Percentiles rank a stretch among this genome's conserved stretches.
Evolutionary conservation across 2,113 vertebrate species (phyloP).

Genomic region (Percopsis transmontana): DNA sequence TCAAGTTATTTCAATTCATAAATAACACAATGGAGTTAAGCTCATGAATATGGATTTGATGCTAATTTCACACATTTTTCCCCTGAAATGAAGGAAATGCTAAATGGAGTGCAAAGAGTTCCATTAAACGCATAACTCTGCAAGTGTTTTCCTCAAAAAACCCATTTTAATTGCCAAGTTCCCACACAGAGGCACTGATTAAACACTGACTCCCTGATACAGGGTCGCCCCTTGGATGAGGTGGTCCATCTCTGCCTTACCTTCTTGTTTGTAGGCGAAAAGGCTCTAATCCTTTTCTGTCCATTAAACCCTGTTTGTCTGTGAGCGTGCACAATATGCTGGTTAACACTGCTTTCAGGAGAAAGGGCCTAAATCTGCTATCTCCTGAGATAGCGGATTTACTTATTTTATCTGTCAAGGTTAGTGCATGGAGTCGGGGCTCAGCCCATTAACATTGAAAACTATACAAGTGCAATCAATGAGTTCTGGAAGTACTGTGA

Average conservation of each 20-base stretch:
- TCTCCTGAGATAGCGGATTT: slow-evolving; percentile 14
- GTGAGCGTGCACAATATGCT: background rate
- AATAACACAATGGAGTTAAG: background rate
- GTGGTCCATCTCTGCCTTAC: background rate
- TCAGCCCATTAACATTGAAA: background rate
- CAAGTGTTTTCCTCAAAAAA: background rate
- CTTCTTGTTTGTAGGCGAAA: slow-evolving; percentile 2
- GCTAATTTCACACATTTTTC: background rate
- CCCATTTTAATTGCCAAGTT: background rate
- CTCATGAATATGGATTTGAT: background rate
- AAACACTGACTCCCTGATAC: slow-evolving; percentile 17
- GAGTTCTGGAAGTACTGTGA: background rate
- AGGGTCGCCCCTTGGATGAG: background rate
- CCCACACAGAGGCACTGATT: slow-evolving; percentile 7
- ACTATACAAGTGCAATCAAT: slow-evolving; percentile 3
- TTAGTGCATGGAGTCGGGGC: background rate
- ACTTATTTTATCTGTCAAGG: background rate
- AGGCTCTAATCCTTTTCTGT: slow-evolving; percentile 46
- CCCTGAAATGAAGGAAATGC: background rate
- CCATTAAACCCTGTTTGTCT: slow-evolving; percentile 28
- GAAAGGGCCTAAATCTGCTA: background rate
- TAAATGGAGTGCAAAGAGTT: background rate
- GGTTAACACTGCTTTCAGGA: slow-evolving; percentile 11
- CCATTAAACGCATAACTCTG: background rate
- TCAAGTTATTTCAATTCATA: background rate